Evolutionary conservation across 2,797 vertebrate genomes (phyloP).

Genomic region (Channa striata): DNA sequence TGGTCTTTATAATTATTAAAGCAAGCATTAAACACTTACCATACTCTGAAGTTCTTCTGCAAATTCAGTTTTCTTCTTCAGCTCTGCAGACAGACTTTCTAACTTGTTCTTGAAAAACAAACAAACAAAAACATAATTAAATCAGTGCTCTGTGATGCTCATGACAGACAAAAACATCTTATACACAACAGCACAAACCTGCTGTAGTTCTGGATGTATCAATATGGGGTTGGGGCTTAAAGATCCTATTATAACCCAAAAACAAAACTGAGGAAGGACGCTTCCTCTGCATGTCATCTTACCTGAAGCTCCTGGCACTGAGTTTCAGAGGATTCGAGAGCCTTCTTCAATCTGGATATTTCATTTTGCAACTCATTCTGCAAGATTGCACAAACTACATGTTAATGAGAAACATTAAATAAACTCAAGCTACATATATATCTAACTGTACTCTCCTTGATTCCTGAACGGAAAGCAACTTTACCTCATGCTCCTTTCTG

Average conservation of each 20-base stretch:
- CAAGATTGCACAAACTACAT: slow-evolving; percentile 59
- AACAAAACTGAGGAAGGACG: background rate
- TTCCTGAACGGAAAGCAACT: background rate
- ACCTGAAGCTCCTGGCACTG: slow-evolving; percentile 89
- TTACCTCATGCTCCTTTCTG: slow-evolving; percentile 89
- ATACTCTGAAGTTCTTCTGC: slow-evolving; percentile 74
- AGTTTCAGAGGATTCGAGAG: slow-evolving; percentile 81
- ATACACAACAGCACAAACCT: background rate
- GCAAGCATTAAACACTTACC: slow-evolving; percentile 56
- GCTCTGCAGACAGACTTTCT: slow-evolving; percentile 60
- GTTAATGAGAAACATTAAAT: background rate
- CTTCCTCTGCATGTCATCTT: slow-evolving; percentile 41
- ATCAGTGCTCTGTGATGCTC: too few species aligned
- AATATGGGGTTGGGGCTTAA: too few species aligned
- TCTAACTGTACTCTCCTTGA: too few species aligned
- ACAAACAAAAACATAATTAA: too few species aligned
- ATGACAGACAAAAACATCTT: too few species aligned
- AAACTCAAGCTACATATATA: background rate
- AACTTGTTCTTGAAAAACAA: slow-evolving; percentile 66
- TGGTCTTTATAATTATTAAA: too few species aligned
- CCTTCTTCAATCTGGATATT: slow-evolving; percentile 85
- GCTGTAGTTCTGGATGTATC: too few species aligned
- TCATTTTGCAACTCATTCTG: slow-evolving; percentile 89
- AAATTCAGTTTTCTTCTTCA: slow-evolving; percentile 71
- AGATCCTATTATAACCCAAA: too few species aligned